phyloP scores from a whole-genome alignment of 2,797 vertebrate species.

The Podarcis lilfordi region DNA sequence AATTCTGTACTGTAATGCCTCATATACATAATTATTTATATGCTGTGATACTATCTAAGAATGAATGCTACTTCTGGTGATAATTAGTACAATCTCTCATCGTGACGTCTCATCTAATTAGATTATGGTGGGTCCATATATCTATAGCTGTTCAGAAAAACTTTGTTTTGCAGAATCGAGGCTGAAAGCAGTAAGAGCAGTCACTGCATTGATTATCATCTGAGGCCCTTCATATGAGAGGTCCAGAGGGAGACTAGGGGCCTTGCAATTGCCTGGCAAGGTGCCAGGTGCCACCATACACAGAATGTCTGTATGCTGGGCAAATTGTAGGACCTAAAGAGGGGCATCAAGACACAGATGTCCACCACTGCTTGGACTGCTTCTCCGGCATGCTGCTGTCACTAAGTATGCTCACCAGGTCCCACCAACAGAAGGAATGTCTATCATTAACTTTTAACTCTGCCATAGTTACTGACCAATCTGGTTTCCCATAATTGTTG shows the following conservation, averaged over 20 bases:
- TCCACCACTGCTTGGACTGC: too few relatives aligned
- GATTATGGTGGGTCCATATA: neutral
- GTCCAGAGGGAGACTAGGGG: too few relatives aligned
- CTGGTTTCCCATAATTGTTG: neutral
- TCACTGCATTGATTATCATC: neutral
- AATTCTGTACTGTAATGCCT: neutral
- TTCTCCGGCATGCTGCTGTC: too few relatives aligned
- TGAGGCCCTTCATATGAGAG: too few relatives aligned
- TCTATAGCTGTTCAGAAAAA: neutral
- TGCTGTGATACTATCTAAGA: neutral
- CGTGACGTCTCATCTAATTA: constrained; percentile 2
- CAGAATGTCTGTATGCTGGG: too few relatives aligned
- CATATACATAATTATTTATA: neutral
- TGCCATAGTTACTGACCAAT: neutral
- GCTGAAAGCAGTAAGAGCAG: neutral
- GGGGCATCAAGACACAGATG: too few relatives aligned
- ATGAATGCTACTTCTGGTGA: neutral
- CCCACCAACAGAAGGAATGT: too few relatives aligned
- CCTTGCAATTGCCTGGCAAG: too few relatives aligned
- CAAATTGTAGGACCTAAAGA: too few relatives aligned
- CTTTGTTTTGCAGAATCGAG: neutral
- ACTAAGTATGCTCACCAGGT: too few relatives aligned
- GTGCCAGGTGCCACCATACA: too few relatives aligned
- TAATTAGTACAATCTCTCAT: constrained; percentile 2
- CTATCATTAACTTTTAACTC: neutral